phyloP scores from a whole-genome alignment of 92 coral and sea anemone genomes.

The Bergia sp. region DNA sequence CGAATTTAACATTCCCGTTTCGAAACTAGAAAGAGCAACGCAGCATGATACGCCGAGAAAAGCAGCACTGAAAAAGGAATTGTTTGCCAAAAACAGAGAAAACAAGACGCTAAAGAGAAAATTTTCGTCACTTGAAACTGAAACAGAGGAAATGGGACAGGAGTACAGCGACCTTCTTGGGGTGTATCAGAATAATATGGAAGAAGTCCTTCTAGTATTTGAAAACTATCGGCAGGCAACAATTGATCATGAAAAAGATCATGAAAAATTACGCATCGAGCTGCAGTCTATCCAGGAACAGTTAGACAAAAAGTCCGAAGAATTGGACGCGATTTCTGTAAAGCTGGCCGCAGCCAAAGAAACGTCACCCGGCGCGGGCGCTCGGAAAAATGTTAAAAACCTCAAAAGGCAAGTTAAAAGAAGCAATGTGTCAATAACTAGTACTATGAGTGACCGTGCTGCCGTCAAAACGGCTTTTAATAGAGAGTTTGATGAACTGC shows the following conservation, averaged over 20 bases:
- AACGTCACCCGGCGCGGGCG: background rate
- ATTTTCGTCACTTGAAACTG: background rate
- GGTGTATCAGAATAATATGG: slow-evolving; percentile 12
- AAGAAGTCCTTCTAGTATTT: slow-evolving; percentile 27
- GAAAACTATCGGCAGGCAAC: slow-evolving; percentile 31
- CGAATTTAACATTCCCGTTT: slow-evolving; percentile 37
- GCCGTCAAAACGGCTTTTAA: background rate
- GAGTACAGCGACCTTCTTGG: slow-evolving; percentile 37
- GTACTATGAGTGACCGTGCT: background rate
- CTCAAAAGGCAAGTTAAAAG: slow-evolving; percentile 14
- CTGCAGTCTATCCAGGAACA: slow-evolving; percentile 25
- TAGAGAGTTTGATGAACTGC: too few species aligned
- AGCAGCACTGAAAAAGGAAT: slow-evolving; percentile 35
- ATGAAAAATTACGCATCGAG: slow-evolving; percentile 27
- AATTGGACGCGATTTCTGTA: slow-evolving; percentile 9
- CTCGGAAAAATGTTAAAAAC: slow-evolving; percentile 7
- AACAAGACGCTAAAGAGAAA: slow-evolving; percentile 29
- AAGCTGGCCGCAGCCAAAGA: background rate
- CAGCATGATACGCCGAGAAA: slow-evolving; percentile 41
- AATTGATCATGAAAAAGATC: slow-evolving; percentile 25
- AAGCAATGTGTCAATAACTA: background rate
- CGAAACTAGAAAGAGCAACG: slow-evolving; percentile 41
- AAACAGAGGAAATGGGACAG: slow-evolving; percentile 17
- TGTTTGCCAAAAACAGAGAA: slow-evolving; percentile 39
- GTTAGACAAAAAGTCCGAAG: slow-evolving; percentile 24